Conservation (phyloP, 2,888 invertebrate genomes). For the Arctia plantaginis region DNA sequence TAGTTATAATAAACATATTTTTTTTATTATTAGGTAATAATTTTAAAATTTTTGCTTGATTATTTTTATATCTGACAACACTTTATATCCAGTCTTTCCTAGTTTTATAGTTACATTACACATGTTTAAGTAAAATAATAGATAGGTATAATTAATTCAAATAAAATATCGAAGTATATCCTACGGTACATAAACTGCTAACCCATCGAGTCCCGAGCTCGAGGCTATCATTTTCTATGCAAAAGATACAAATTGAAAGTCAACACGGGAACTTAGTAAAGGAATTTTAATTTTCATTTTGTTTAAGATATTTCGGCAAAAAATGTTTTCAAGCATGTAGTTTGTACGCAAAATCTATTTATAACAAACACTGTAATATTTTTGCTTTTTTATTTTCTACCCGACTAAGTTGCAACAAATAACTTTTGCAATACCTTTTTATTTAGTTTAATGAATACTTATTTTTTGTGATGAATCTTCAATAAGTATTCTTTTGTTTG, state of each 20-base stretch:
- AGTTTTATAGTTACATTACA: neutral
- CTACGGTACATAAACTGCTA: neutral
- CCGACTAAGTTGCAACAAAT: neutral
- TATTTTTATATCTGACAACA: too few relatives aligned
- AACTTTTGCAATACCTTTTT: neutral
- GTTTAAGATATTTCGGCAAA: neutral
- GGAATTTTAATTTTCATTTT: slow-evolving; percentile 5
- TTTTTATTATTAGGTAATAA: too few relatives aligned
- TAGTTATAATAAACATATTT: too few relatives aligned
- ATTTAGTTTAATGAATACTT: neutral
- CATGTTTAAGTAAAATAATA: neutral
- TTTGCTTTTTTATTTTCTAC: neutral
- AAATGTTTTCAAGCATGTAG: slow-evolving; percentile 1
- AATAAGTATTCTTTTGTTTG: neutral
- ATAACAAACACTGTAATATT: neutral
- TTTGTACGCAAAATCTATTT: slow-evolving; percentile 3
- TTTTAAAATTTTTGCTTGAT: too few relatives aligned
- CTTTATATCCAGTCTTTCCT: too few relatives aligned
- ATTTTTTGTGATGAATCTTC: neutral
- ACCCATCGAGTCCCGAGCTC: neutral
- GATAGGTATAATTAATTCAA: neutral
- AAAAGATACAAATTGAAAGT: slow-evolving; percentile 12
- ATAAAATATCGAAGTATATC: neutral
- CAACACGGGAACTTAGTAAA: neutral
- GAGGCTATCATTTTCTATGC: neutral